Conservation (phyloP, 1,140 invertebrate species). For the Spodoptera litura region DNA sequence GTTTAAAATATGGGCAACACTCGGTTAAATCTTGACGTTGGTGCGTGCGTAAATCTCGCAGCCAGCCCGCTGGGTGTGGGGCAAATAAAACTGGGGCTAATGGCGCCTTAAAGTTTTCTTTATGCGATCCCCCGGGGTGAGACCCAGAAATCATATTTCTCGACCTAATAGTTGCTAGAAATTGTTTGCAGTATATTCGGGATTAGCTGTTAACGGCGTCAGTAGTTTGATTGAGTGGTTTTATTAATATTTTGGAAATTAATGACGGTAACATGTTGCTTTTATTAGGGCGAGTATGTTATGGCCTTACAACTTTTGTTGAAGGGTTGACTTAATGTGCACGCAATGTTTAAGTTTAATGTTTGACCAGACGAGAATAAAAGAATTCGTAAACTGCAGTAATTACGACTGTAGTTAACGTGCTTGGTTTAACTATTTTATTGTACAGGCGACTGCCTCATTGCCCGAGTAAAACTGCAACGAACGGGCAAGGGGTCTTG, state of each 20-base stretch:
- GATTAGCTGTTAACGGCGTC: slow-evolving; percentile 50
- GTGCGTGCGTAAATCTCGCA: slow-evolving; percentile 55
- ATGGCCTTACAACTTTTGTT: neutral
- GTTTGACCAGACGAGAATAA: too few relatives aligned
- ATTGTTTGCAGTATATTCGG: slow-evolving; percentile 65
- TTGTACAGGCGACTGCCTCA: too few relatives aligned
- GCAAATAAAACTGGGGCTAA: slow-evolving; percentile 64
- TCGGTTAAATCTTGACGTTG: slow-evolving; percentile 43
- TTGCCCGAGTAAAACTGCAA: too few relatives aligned
- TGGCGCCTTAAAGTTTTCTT: slow-evolving; percentile 72
- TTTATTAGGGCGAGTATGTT: neutral
- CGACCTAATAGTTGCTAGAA: slow-evolving; percentile 37
- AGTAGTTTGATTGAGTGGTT: slow-evolving; percentile 16
- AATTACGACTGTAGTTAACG: too few relatives aligned
- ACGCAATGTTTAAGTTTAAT: too few relatives aligned
- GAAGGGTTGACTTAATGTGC: too few relatives aligned
- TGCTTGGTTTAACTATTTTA: too few relatives aligned
- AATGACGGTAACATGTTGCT: neutral
- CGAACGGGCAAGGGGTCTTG: too few relatives aligned
- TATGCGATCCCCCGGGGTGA: slow-evolving; percentile 61
- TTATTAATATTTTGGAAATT: neutral
- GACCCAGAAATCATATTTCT: slow-evolving; percentile 69
- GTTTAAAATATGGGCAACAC: slow-evolving; percentile 45
- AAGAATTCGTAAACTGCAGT: too few relatives aligned
- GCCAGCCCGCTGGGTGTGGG: slow-evolving; percentile 50